Evolutionary conservation across 1,140 invertebrate species (phyloP).

Genomic region (Neodiprion virginianus): DNA sequence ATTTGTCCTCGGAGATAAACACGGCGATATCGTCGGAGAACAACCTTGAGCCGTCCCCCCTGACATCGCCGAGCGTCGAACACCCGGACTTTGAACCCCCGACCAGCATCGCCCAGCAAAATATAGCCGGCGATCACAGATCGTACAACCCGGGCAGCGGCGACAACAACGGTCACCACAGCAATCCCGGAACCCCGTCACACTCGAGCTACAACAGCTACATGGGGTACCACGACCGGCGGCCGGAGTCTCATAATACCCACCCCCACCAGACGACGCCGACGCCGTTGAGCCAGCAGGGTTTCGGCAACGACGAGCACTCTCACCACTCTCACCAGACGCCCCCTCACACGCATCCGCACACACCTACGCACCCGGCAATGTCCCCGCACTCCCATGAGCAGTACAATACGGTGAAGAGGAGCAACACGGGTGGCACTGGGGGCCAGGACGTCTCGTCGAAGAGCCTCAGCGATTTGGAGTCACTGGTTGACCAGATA

Average conservation of each 20-base stretch:
- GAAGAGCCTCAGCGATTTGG: constrained; percentile 87
- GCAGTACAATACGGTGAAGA: constrained; percentile 49
- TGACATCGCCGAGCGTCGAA: constrained; percentile 71
- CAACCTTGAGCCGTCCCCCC: constrained; percentile 66
- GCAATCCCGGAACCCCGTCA: constrained; percentile 52
- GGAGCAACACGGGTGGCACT: constrained; percentile 38
- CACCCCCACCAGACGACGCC: constrained; percentile 53
- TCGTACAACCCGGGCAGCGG: constrained; percentile 61
- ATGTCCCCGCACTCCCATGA: constrained; percentile 58
- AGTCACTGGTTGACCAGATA: constrained; percentile 90
- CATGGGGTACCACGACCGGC: constrained; percentile 57
- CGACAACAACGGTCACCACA: constrained; percentile 47
- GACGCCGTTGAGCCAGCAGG: constrained; percentile 50
- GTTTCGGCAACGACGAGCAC: constrained; percentile 45
- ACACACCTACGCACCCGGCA: constrained; percentile 53
- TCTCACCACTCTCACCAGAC: constrained; percentile 57
- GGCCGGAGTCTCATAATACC: constrained; percentile 45
- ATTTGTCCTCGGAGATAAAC: constrained; percentile 78
- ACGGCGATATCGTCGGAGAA: constrained; percentile 78
- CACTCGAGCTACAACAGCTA: constrained; percentile 53
- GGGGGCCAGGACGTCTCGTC: constrained; percentile 77
- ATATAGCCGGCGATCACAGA: constrained; percentile 59
- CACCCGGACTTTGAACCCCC: constrained; percentile 82
- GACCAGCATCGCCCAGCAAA: constrained; percentile 66
- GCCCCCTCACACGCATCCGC: constrained; percentile 54